These are phyloP conservation scores for Nephrotoma guestfalica DNA, from an alignment of 2,888 invertebrate species.

Conservation along the genomic window DNA sequence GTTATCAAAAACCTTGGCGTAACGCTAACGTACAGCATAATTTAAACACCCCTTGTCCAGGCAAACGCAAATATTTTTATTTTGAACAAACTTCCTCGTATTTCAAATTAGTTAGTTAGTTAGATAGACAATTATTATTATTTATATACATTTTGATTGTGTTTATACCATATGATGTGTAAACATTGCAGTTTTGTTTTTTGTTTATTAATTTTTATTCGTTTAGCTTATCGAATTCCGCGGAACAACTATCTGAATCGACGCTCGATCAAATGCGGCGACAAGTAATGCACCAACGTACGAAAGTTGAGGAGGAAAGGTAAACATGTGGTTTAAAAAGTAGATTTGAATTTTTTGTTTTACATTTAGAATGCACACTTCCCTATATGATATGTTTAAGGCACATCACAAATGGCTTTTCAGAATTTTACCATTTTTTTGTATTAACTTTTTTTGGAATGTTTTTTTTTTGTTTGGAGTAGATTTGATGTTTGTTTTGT, in stretches of 20 bases:
- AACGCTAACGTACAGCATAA: neutral
- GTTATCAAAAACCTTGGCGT: neutral
- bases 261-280: conserved; percentile 69
- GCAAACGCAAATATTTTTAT: neutral
- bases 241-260: conserved; percentile 62
- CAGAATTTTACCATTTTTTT: neutral
- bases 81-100: neutral
- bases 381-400: neutral
- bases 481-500: neutral
- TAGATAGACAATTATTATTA: neutral
- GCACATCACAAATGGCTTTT: neutral
- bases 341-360: neutral
- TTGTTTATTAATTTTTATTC: neutral
- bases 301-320: conserved; percentile 72
- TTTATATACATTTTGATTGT: neutral
- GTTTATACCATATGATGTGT: neutral
- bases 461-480: neutral
- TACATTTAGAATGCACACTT: neutral
- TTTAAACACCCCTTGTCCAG: neutral
- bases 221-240: conserved; percentile 15
- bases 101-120: neutral
- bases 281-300: conserved; percentile 62
- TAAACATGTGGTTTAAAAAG: conserved; percentile 31
- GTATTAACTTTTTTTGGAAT: neutral
- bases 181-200: neutral